Base-by-base conservation (phyloP, 2,797 vertebrate species). In the Bradypodion pumilum region DNA sequence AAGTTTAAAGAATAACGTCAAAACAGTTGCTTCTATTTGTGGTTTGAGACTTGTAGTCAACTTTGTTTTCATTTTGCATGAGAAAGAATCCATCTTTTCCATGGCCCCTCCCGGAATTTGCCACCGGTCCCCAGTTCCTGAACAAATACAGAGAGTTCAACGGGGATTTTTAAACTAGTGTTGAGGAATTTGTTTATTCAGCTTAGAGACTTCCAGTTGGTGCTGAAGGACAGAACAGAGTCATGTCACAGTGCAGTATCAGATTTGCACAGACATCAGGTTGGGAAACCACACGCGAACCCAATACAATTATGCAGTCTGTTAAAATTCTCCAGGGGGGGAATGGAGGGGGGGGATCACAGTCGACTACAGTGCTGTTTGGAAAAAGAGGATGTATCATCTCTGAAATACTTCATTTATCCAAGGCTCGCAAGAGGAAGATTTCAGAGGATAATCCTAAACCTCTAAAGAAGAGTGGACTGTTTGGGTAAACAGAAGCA, bases 111-210 rank as follows among this genome's bases (percentile, higher is more conserved):
- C 89, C 84, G 93, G 88, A 86, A 88, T 93, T 84, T 95, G 89
- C 90, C 92, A 92, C 89, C 93, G 92, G 88, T 90, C 88, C 85
- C 88, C 81, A 88, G 89, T 92, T 88, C 89, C 89, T 93, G 83
- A 89, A 91, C 91, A 93, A 94, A 93, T 88, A 93, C 7, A 4
- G 86, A 87, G 83, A 90, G 90, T 94, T 96, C 94, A 94, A 87
- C 89, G 92, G 90, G 87, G 95, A 94, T 94, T 94, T 94, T 91
- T 95, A 94, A 95, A 93, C 91, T 93, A 89, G 78, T 92, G 93
- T 91, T 88, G 91, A 91, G 90, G 93, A 94, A 94, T 94, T 94
- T 96, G 95, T 96, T 95, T 95, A 92, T 94, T 93, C 92, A 93
- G 91, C 91, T 94, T 93, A 78, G 86, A 93, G 90, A 91, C 92